Percentiles rank a stretch among this genome's conserved stretches.
Conservation (phyloP, 2,797 vertebrate species). For the Halcyon smyrnensis region DNA sequence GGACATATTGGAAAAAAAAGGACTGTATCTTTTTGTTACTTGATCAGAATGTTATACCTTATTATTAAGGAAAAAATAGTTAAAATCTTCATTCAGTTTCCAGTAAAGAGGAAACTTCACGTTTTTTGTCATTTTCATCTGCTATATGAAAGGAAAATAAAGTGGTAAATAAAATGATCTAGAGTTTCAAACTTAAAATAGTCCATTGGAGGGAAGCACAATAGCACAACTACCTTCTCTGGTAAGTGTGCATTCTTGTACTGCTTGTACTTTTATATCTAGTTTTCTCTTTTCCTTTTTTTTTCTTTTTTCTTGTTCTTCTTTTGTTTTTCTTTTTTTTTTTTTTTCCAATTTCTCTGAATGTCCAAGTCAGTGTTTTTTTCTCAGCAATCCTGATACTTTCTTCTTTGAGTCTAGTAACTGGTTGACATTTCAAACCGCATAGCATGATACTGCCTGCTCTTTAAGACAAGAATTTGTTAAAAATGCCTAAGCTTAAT, state of each 20-base stretch:
- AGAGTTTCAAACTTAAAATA: not conserved
- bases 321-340: too few relatives aligned
- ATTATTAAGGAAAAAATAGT: not conserved
- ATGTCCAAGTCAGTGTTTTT: not conserved
- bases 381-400: not conserved
- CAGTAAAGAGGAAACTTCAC: not conserved
- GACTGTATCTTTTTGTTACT: not conserved
- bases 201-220: not conserved
- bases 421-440: not conserved
- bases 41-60: not conserved
- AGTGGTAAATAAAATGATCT: not conserved
- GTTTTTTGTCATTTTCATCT: not conserved
- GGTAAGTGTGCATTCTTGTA: fast-evolving
- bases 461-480: not conserved
- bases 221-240: not conserved
- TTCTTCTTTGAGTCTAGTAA: not conserved
- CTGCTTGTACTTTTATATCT: not conserved
- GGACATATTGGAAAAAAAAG: not conserved
- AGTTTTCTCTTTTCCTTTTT: not conserved
- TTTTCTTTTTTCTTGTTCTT: too few relatives aligned
- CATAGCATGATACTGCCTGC: not conserved
- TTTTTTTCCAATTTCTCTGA: not conserved
- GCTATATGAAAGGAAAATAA: not conserved
- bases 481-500: not conserved
- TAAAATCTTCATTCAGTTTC: not conserved